A percentile compares a stretch with the other conserved stretches of the same genome.
Evolutionary conservation across 2,888 invertebrate genomes (phyloP).

Genomic region (Pseudoips prasinana): DNA sequence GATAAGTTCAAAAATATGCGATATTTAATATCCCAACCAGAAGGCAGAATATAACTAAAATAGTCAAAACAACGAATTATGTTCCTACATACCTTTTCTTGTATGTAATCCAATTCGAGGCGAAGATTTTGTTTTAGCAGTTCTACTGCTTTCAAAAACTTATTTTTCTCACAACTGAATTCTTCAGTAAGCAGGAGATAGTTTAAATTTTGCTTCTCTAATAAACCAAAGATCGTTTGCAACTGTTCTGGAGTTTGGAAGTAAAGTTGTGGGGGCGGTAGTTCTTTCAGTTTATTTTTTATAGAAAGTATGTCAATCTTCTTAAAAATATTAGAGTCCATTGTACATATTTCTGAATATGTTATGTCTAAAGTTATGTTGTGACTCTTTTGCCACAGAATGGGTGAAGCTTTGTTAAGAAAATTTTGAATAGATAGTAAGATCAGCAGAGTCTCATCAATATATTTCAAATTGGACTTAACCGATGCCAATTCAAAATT

Average conservation of each 20-base stretch:
- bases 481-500: conserved; percentile 65
- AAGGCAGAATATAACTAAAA: too few relatives aligned
- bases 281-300: conserved; percentile 42
- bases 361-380: conserved; percentile 48
- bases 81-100: conserved; percentile 64
- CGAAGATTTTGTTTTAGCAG: conserved; percentile 48
- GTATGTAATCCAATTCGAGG: conserved; percentile 56
- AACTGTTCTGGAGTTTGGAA: conserved; percentile 65
- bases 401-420: conserved; percentile 64
- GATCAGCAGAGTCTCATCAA: conserved; percentile 65
- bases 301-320: conserved; percentile 47
- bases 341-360: conserved; percentile 51
- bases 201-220: conserved; percentile 73
- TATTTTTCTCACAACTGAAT: conserved; percentile 61
- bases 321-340: conserved; percentile 58
- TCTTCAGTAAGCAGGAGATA: conserved; percentile 71
- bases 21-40: too few relatives aligned
- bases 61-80: too few relatives aligned
- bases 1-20: too few relatives aligned
- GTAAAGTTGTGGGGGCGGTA: conserved; percentile 61
- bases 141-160: conserved; percentile 57
- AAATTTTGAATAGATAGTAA: conserved; percentile 70
- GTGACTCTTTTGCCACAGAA: conserved; percentile 64
- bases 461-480: conserved; percentile 70
- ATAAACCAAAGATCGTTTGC: conserved; percentile 52